Evolutionary conservation across 2,113 vertebrate species (phyloP).

Genomic region (Laticauda colubrina): DNA sequence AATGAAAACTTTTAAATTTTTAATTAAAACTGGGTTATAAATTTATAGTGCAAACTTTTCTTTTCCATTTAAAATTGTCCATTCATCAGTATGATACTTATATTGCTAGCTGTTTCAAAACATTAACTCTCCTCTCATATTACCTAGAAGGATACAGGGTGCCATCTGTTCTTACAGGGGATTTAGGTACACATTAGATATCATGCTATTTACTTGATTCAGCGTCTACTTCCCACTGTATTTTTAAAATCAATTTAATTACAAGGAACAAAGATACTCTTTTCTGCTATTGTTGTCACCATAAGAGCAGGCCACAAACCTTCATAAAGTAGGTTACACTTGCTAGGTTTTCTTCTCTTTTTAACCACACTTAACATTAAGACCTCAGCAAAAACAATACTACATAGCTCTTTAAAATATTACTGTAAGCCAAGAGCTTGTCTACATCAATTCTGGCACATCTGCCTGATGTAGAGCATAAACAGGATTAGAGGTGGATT

Average conservation of each 20-base stretch:
- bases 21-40: conserved; percentile 25
- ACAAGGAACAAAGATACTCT: conserved; percentile 82
- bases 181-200: conserved; percentile 78
- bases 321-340: conserved; percentile 65
- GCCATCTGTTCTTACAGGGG: conserved; percentile 82
- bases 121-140: conserved; percentile 84
- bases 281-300: conserved; percentile 69
- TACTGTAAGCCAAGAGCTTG: conserved; percentile 83
- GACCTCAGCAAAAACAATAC: conserved; percentile 70
- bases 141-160: conserved; percentile 79
- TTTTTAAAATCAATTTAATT: conserved; percentile 83
- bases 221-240: conserved; percentile 74
- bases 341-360: conserved; percentile 34
- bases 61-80: conserved; percentile 59
- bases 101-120: conserved; percentile 76
- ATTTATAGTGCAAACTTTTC: conserved; percentile 41
- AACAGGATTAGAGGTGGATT: conserved; percentile 90
- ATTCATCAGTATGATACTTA: conserved; percentile 66
- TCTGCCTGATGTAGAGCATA: conserved; percentile 87
- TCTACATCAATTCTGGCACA: conserved; percentile 89
- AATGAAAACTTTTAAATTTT: neutral
- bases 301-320: conserved; percentile 59
- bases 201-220: conserved; percentile 86
- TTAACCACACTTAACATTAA: conserved; percentile 65
- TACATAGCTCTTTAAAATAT: conserved; percentile 70